Base-by-base conservation (phyloP, 2,888 invertebrate species). In the Tinea trinotella region DNA sequence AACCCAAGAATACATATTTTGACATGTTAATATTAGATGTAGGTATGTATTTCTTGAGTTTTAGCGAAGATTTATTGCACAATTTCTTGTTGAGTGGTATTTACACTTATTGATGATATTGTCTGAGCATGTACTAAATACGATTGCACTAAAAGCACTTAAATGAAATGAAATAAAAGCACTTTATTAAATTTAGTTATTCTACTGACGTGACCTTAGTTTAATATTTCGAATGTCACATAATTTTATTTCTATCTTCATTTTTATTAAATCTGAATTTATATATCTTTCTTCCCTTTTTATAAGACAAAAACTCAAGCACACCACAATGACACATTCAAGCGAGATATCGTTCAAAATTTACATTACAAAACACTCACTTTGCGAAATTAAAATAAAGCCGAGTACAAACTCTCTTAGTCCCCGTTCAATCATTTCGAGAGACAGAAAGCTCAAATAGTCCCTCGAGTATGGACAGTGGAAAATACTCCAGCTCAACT, bases 391-490 rank as follows among this genome's bases (percentile, higher is more conserved):
- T 84, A 83, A 83, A 84, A 82, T 80, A 76, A 80, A 77, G 71
- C 75, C 68, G 64, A 67, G 67, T 34, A 68, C 74, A 71, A 80
- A 74, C 72, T 77, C 75, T 75, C 77, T 71, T 70, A 74, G 81
- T 80, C 85, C 84, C 82, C 67, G 75, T 74, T 83, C 82, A 84
- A 84, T 84, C 82, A 84, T 82, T 81, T 80, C 77, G 68, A 82
- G 72, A 76, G 75, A 70, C 69, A 68, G 60, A 67, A 68, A 70
- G 74, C 75, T 71, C 74, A 72, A 76, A 74, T 70, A 68, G 75
- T 76, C 79, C 71, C 68, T 63, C 64, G 73, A 71, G 75, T 71
- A 72, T 34, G 35, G 19, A 19, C 46, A 7, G 19, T 46, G 46
- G 46, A 46, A 46, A 46, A 46, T 46, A 46, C 46, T 18, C 13